Evolutionary conservation across 2,888 invertebrate species (phyloP).

Genomic region (Rotaria socialis): DNA sequence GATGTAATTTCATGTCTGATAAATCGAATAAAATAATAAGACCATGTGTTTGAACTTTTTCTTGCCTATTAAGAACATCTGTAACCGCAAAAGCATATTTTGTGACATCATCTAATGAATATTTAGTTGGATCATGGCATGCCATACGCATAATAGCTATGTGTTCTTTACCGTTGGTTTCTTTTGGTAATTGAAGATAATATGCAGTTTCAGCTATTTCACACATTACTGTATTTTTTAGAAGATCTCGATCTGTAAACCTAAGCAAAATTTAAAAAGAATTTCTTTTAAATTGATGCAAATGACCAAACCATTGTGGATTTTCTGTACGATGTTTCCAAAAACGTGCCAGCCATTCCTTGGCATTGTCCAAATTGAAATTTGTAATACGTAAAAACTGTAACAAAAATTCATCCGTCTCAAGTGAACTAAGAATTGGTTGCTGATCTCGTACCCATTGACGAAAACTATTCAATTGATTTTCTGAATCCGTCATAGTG

Average conservation of each 20-base stretch:
- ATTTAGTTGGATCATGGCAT: not conserved
- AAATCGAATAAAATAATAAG: not conserved
- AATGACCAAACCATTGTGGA: not conserved
- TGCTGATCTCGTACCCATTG: not conserved
- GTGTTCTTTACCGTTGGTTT: not conserved
- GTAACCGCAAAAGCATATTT: not conserved
- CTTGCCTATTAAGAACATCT: not conserved
- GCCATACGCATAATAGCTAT: not conserved
- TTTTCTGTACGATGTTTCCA: constrained; percentile 16
- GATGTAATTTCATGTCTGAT: not conserved
- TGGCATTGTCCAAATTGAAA: not conserved
- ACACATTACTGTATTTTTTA: not conserved
- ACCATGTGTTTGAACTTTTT: not conserved
- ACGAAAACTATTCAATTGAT: not conserved
- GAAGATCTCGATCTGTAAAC: not conserved
- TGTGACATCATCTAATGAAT: not conserved
- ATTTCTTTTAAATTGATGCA: not conserved
- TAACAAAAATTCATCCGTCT: not conserved
- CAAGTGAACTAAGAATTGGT: not conserved
- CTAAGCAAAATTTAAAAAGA: not conserved
- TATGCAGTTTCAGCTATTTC: not conserved
- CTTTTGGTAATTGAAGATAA: constrained; percentile 6
- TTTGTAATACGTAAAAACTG: not conserved
- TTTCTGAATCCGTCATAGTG: not conserved
- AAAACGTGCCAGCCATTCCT: not conserved